Base-by-base conservation (phyloP, 2,797 vertebrate species). In the Bucorvus abyssinicus region DNA sequence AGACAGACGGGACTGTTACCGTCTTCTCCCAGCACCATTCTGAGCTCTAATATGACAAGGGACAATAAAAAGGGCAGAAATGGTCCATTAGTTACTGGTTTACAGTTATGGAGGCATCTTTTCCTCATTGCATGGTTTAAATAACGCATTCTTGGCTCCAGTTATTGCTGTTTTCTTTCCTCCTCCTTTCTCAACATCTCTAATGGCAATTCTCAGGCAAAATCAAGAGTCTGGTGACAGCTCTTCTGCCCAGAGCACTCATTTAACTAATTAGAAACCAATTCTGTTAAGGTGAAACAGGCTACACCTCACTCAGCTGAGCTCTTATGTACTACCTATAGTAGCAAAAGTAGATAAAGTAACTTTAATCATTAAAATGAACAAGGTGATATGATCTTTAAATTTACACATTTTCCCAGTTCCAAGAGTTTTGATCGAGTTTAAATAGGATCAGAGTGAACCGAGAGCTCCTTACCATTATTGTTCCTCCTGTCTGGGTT, bases 401-500 rank as follows among this genome's bases (percentile, higher is more conserved):
- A 23, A 61, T 42, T 7, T 32, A 68, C 68, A 52, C 10, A 23
- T 15, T 59, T 53, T 22, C 3, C 32, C 19, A 42, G 34, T 19
- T 32, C 30, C 75, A 65, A 70, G 40, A 77, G 26, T 32, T 21
- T 45, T 47, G 7, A 60, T 30, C 49, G 11, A 15, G 34, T 45
- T 56, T 27, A 49, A 69, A 56, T 6, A 42, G 0, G 0, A 44
- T 3, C 53, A 11, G 74, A 84, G 38, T 7, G 17, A 53, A n/a
- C 27, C 64, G 77, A 38, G 55, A 86, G 49, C 40, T 44, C 9
- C 97, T 90, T 98, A 99, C 99, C 99, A 99, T 99, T 92, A 99
- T 99, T 38, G 99, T 99, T 87, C 99, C 99, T 95, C 99, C 99
- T 1, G 99, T 99, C 97, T 99, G 99, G 12, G 98, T 99, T 91